Conservation (phyloP, 1,140 invertebrate species). For the Rhizoglyphus robini region DNA sequence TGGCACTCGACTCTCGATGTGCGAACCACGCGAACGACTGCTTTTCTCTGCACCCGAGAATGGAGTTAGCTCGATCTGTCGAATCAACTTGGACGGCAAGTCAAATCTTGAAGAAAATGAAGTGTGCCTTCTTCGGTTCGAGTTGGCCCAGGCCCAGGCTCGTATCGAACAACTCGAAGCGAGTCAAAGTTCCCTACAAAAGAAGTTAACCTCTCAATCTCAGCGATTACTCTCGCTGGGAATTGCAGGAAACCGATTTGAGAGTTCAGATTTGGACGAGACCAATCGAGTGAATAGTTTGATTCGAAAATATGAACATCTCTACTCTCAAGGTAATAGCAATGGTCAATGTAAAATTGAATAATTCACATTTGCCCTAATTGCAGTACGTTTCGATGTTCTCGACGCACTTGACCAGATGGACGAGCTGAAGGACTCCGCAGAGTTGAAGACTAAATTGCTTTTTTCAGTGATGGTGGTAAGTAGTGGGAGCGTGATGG, state of each 20-base stretch:
- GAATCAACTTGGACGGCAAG: slow-evolving; percentile 1
- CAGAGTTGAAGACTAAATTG: slow-evolving; percentile 80
- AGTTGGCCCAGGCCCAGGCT: slow-evolving; percentile 37
- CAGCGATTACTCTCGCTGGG: slow-evolving; percentile 30
- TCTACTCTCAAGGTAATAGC: slow-evolving; percentile 51
- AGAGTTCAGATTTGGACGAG: slow-evolving; percentile 33
- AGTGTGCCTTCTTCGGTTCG: slow-evolving; percentile 36
- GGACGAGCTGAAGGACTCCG: slow-evolving; percentile 56
- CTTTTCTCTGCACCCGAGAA: background rate
- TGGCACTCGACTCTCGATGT: background rate
- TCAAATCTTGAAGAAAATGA: slow-evolving; percentile 28
- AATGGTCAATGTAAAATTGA: background rate
- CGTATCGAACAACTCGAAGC: slow-evolving; percentile 38
- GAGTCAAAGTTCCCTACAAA: slow-evolving; percentile 35
- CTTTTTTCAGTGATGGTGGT: slow-evolving; percentile 87
- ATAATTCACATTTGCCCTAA: background rate
- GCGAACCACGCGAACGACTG: background rate
- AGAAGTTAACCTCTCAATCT: slow-evolving; percentile 35
- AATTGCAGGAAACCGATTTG: slow-evolving; percentile 27
- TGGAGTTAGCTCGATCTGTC: background rate
- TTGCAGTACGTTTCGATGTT: slow-evolving; percentile 55
- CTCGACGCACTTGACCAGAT: slow-evolving; percentile 65
- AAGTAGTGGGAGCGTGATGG: slow-evolving; percentile 44
- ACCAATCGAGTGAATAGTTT: slow-evolving; percentile 37
- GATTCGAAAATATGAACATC: slow-evolving; percentile 59